phyloP scores from a whole-genome alignment of 2,113 vertebrate genomes.

The Ellobius talpinus region DNA sequence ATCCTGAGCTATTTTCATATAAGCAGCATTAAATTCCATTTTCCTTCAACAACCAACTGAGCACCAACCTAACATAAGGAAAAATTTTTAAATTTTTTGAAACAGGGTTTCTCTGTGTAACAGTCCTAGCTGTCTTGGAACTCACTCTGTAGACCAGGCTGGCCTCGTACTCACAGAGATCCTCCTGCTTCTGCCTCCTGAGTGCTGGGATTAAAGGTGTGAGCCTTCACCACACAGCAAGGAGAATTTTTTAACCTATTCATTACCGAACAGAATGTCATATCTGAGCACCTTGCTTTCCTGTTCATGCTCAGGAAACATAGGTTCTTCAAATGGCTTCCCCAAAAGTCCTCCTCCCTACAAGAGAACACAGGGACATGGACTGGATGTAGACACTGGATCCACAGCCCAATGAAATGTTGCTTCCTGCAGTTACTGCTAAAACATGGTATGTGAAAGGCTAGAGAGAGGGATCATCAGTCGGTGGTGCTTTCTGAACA shows the following conservation, averaged over 20 bases:
- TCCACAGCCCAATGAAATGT: neutral
- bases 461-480: neutral
- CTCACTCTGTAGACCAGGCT: too few species aligned
- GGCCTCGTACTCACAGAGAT: too few species aligned
- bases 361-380: neutral
- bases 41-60: neutral
- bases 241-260: neutral
- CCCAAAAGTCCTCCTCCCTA: neutral
- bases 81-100: too few species aligned
- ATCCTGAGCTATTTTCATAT: neutral
- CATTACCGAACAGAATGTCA: neutral
- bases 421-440: neutral
- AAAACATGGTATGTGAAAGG: neutral
- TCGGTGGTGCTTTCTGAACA: neutral
- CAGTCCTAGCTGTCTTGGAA: too few species aligned
- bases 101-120: too few species aligned
- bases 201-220: too few species aligned
- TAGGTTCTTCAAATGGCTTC: neutral
- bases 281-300: neutral
- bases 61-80: neutral
- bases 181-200: too few species aligned
- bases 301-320: neutral
- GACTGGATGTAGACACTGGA: neutral
- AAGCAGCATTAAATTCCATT: neutral
- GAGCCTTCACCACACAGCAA: too few species aligned